Evolutionary conservation across 2,888 invertebrate species (phyloP).

Genomic region (Mimumesa dahlbomi): DNA sequence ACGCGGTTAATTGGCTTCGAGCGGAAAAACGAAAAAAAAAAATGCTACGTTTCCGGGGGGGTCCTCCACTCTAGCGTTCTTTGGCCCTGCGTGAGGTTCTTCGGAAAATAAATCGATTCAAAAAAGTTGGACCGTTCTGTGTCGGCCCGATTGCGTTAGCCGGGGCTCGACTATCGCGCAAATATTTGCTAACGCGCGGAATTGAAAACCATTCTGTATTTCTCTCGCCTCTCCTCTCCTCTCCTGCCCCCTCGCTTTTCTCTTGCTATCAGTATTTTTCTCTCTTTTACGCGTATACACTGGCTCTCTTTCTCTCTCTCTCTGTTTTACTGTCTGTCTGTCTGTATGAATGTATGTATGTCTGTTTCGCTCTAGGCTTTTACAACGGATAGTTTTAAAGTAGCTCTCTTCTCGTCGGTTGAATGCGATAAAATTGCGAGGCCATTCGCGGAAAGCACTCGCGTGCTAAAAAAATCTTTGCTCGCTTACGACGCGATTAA

Average conservation of each 20-base stretch:
- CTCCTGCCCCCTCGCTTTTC: background rate
- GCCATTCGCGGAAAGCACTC: too few relatives aligned
- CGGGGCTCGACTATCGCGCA: slow-evolving; percentile 25
- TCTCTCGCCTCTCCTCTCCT: background rate
- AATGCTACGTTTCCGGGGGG: too few relatives aligned
- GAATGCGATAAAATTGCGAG: too few relatives aligned
- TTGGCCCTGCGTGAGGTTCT: background rate
- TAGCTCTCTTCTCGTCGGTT: too few relatives aligned
- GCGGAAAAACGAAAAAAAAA: too few relatives aligned
- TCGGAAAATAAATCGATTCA: slow-evolving; percentile 27
- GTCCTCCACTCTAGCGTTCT: background rate
- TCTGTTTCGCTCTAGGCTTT: too few relatives aligned
- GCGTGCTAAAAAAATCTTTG: too few relatives aligned
- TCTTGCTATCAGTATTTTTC: background rate
- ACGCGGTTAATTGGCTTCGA: slow-evolving; percentile 27
- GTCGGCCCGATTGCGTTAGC: slow-evolving; percentile 14
- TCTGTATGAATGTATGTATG: too few relatives aligned
- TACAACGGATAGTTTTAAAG: too few relatives aligned
- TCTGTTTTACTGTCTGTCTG: too few relatives aligned
- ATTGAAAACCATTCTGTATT: slow-evolving; percentile 45
- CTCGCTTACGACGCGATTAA: too few relatives aligned
- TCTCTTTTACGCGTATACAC: too few relatives aligned
- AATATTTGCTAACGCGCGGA: slow-evolving; percentile 38
- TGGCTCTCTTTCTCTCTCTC: background rate
- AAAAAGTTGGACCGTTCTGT: background rate